Conservation (phyloP, 2,888 invertebrate genomes). For the Archips xylosteana region DNA sequence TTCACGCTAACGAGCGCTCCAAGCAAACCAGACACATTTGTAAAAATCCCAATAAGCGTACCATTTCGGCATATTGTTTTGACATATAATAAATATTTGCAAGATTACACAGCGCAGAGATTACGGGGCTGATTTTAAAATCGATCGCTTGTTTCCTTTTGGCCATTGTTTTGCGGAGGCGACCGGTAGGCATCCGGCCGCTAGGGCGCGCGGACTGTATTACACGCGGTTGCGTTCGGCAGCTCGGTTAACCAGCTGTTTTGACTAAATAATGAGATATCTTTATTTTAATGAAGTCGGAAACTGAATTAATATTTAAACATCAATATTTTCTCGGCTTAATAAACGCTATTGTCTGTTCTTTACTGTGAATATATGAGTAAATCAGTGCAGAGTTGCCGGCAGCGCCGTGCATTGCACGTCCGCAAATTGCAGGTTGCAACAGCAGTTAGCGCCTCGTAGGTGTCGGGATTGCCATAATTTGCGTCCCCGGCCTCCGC, state of each 20-base stretch:
- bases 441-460: constrained; percentile 81
- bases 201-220: constrained; percentile 64
- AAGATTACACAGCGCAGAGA: constrained; percentile 77
- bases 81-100: constrained; percentile 86
- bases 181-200: constrained; percentile 59
- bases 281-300: constrained; percentile 8
- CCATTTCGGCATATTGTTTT: constrained; percentile 85
- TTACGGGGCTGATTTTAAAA: constrained; percentile 74
- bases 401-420: constrained; percentile 60
- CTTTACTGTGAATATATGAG: constrained; percentile 54
- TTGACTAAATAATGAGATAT: constrained; percentile 25
- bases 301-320: constrained; percentile 1
- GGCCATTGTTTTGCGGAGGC: constrained; percentile 66
- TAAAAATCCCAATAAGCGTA: constrained; percentile 83
- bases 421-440: constrained; percentile 79
- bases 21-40: constrained; percentile 82
- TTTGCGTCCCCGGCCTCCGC: constrained; percentile 73
- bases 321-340: neutral
- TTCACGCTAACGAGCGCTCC: constrained; percentile 84
- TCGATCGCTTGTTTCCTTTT: constrained; percentile 69
- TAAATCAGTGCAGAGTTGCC: constrained; percentile 60
- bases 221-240: constrained; percentile 80
- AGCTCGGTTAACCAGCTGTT: constrained; percentile 56
- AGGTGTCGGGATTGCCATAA: constrained; percentile 86
- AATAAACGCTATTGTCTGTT: constrained; percentile 4